A percentile compares a stretch with the other conserved stretches of the same genome.
These are phyloP conservation scores for Sebastes nivosus DNA, from an alignment of 2,797 vertebrate species.

Conservation along the genomic window DNA sequence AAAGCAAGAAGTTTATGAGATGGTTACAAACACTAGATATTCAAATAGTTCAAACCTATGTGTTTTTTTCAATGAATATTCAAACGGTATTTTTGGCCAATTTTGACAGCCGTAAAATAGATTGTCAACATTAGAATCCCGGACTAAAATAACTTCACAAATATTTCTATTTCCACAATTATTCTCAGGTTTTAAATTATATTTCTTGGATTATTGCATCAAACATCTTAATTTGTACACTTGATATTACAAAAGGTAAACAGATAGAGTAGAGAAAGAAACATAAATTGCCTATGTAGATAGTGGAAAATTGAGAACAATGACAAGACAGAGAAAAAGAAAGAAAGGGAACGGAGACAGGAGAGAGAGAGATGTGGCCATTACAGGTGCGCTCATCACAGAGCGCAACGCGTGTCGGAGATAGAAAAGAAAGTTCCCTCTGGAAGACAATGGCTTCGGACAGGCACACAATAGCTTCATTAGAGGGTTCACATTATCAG, in stretches of 20 bases:
- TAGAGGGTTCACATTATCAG: conserved; percentile 85
- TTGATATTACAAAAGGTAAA: conserved; percentile 31
- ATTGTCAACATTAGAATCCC: background rate
- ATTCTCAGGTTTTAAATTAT: background rate
- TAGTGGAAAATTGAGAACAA: conserved; percentile 33
- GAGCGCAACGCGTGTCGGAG: conserved; percentile 60
- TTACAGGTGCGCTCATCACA: conserved; percentile 84
- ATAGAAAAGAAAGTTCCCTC: conserved; percentile 72
- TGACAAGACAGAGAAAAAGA: conserved; percentile 38
- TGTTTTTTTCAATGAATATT: too few relatives aligned
- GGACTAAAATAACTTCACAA: background rate
- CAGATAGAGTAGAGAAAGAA: background rate
- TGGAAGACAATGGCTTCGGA: conserved; percentile 84
- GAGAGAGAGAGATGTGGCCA: conserved; percentile 72
- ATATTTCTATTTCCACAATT: background rate
- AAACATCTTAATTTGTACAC: background rate
- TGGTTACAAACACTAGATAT: too few relatives aligned
- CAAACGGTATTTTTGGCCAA: too few relatives aligned
- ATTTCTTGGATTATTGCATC: background rate
- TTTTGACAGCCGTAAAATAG: too few relatives aligned
- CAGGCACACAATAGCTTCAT: conserved; percentile 90
- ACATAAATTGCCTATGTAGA: conserved; percentile 51
- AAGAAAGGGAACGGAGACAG: conserved; percentile 28
- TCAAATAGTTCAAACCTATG: too few relatives aligned
- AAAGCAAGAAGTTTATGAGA: too few relatives aligned